Conservation (phyloP, 2,113 vertebrate species). For the Phalacrocorax aristotelis region DNA sequence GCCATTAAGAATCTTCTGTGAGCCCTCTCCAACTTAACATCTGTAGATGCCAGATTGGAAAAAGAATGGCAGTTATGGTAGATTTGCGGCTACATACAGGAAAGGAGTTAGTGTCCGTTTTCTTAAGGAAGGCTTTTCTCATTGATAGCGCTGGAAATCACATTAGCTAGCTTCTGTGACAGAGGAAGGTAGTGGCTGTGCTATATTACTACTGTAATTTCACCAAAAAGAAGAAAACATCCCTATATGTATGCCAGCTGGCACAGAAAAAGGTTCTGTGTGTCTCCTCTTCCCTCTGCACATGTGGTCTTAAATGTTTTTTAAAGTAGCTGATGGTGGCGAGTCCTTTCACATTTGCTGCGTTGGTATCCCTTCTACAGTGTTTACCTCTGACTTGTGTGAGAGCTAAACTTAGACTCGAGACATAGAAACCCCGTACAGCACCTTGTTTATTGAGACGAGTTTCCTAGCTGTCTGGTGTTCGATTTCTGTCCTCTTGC, state of each 20-base stretch:
- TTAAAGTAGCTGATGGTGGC: neutral
- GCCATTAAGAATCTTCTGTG: neutral
- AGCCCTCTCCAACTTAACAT: neutral
- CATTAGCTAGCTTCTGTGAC: neutral
- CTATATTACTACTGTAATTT: neutral
- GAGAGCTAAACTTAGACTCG: conserved; percentile 37
- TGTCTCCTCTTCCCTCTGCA: neutral
- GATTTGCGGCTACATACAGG: neutral
- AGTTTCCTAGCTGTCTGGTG: neutral
- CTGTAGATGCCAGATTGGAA: neutral
- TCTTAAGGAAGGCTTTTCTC: neutral
- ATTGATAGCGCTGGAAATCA: neutral
- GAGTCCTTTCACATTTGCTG: neutral
- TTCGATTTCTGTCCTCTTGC: neutral
- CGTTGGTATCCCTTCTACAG: neutral
- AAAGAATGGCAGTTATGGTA: neutral
- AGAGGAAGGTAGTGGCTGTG: neutral
- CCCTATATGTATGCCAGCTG: neutral
- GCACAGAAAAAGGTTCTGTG: neutral
- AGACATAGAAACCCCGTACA: conserved; percentile 23
- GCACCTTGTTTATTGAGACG: conserved; percentile 42
- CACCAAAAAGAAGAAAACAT: neutral
- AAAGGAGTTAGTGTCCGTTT: neutral
- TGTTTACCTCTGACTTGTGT: conserved; percentile 29
- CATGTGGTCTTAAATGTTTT: neutral